Evolutionary conservation across 1,140 invertebrate species (phyloP).

Genomic region (Eurytemora carolleeae): DNA sequence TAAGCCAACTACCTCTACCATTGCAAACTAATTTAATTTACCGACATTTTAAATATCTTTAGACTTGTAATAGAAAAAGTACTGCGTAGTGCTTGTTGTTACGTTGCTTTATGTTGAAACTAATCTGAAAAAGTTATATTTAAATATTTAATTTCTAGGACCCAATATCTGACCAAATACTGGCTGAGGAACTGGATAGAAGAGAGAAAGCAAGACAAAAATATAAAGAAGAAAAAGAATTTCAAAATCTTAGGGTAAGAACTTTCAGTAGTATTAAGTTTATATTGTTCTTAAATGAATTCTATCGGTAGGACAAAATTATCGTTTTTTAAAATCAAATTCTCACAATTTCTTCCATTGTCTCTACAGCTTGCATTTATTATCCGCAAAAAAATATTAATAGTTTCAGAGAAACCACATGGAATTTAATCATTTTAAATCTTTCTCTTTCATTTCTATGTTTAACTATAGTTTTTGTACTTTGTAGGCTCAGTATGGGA

Average conservation of each 20-base stretch:
- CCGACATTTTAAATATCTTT: not conserved
- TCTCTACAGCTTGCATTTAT: not conserved
- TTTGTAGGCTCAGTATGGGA: no score
- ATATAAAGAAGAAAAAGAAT: conserved; percentile 52
- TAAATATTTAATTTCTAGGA: not conserved
- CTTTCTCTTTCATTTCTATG: no score
- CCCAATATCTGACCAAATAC: conserved; percentile 29
- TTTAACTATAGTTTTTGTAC: no score
- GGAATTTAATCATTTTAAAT: no score
- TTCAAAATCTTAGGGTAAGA: conserved; percentile 45
- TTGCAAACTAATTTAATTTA: no score
- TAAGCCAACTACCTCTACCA: no score
- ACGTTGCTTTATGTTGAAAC: not conserved
- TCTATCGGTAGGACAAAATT: not conserved
- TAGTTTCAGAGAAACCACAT: no score
- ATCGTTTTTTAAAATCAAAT: not conserved
- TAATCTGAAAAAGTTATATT: not conserved
- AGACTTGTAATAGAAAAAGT: not conserved
- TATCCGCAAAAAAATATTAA: not conserved
- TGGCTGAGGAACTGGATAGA: conserved; percentile 39
- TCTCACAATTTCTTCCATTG: not conserved
- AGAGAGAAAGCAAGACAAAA: conserved; percentile 45
- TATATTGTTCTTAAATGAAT: not conserved
- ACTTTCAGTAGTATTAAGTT: not conserved
- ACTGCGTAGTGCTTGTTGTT: not conserved